A percentile compares a stretch with the other conserved stretches of the same genome.
phyloP scores from a whole-genome alignment of 1,140 invertebrate genomes.

The Panagrolaimus sp. region DNA sequence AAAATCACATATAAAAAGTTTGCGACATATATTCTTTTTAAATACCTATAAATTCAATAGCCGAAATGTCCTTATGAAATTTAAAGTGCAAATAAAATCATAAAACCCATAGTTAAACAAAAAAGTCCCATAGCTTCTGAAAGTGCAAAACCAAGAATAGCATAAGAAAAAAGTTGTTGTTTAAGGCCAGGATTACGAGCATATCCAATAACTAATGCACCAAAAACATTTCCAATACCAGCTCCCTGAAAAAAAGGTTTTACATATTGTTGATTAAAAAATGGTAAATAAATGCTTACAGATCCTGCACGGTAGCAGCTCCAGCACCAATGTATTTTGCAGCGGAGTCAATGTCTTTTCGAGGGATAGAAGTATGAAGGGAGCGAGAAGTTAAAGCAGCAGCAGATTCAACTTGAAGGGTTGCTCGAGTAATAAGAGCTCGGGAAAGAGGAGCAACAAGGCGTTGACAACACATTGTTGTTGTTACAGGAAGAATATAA shows the following conservation, averaged over 20 bases:
- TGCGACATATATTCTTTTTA: no score
- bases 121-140: conserved; percentile 99
- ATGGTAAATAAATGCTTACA: conserved; percentile 28
- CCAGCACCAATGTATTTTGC: conserved; percentile 99
- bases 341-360: conserved; percentile 96
- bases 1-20: no score
- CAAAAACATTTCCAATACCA: conserved; percentile 83
- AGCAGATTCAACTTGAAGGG: conserved; percentile 34
- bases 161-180: conserved; percentile 77
- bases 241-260: conserved; percentile 39
- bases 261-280: background rate
- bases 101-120: conserved; percentile 99
- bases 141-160: conserved; percentile 73
- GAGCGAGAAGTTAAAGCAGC: conserved; percentile 31
- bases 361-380: conserved; percentile 81
- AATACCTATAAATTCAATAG: no score
- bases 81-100: conserved; percentile 99
- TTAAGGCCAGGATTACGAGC: conserved; percentile 95
- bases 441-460: conserved; percentile 45
- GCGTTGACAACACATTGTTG: conserved; percentile 47
- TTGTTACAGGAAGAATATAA: background rate
- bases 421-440: conserved; percentile 30
- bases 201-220: conserved; percentile 96
- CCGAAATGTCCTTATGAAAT: no score
- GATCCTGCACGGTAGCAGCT: conserved; percentile 99